phyloP scores from a whole-genome alignment of 2,113 vertebrate species.

The Fregata magnificens region DNA sequence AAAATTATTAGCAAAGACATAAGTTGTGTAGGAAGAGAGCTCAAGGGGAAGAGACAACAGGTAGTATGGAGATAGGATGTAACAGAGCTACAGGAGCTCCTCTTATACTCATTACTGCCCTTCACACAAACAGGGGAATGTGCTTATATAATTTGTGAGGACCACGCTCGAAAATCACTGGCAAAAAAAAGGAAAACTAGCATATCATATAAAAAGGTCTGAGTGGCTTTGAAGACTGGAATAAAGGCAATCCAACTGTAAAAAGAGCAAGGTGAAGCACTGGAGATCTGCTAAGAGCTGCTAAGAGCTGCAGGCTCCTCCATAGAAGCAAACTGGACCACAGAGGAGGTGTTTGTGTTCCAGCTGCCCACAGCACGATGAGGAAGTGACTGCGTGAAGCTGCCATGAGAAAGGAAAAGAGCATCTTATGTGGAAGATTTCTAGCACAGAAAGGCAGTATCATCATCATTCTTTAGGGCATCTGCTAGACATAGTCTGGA shows the following conservation, averaged over 20 bases:
- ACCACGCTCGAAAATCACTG: rapidly evolving
- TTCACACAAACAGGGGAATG: background rate
- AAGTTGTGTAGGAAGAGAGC: background rate
- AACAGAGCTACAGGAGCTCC: background rate
- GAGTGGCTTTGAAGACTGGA: background rate
- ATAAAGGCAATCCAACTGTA: background rate
- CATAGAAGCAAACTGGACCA: background rate
- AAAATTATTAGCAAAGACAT: background rate
- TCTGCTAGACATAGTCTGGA: background rate
- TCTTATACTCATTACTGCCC: background rate
- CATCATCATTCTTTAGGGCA: background rate
- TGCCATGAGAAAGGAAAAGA: background rate
- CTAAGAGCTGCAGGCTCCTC: background rate
- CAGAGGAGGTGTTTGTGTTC: background rate
- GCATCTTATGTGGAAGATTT: background rate
- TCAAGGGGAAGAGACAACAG: background rate
- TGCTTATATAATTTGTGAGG: background rate
- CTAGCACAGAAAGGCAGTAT: background rate
- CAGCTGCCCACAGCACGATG: background rate
- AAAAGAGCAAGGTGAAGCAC: background rate
- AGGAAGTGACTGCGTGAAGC: background rate
- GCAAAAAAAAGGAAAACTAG: background rate
- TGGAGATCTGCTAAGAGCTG: background rate
- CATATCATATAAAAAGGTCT: background rate
- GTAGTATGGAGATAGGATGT: background rate